phyloP scores from a whole-genome alignment of 37 sponge, comb jelly and placozoan genomes.

The Axinella damicornis region DNA sequence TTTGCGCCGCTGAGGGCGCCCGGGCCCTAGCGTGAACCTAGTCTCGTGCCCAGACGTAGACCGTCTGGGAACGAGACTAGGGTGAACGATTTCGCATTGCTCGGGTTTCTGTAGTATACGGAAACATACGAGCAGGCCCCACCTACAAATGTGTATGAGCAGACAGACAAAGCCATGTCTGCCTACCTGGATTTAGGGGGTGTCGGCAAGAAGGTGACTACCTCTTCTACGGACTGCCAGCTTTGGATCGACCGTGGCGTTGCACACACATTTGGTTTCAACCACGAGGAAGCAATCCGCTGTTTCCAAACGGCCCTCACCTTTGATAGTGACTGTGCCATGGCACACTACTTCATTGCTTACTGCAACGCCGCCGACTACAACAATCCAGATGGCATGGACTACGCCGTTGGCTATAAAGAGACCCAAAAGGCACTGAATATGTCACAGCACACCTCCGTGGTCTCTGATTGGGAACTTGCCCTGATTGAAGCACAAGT shows the following conservation, averaged over 20 bases:
- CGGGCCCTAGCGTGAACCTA: too few relatives aligned
- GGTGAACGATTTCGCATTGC: too few relatives aligned
- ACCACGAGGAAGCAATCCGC: slow-evolving; percentile 62
- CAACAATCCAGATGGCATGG: slow-evolving; percentile 63
- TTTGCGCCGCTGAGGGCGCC: too few relatives aligned
- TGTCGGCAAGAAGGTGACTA: slow-evolving; percentile 48
- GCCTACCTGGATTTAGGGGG: slow-evolving; percentile 21
- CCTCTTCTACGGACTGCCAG: slow-evolving; percentile 56
- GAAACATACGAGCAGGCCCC: too few relatives aligned
- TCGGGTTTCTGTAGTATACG: too few relatives aligned
- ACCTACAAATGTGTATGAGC: too few relatives aligned
- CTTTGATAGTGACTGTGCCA: slow-evolving; percentile 47
- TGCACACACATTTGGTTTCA: slow-evolving; percentile 53
- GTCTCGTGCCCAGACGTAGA: too few relatives aligned
- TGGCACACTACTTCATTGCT: slow-evolving; percentile 76
- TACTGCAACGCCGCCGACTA: slow-evolving; percentile 69
- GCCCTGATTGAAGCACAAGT: slow-evolving; percentile 63
- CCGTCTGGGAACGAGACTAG: too few relatives aligned
- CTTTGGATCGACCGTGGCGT: slow-evolving; percentile 52
- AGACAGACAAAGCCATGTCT: neutral
- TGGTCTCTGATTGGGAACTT: slow-evolving; percentile 54
- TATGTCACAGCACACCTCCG: neutral
- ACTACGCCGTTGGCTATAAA: slow-evolving; percentile 39
- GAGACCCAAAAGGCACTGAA: slow-evolving; percentile 55
- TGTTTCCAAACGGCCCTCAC: slow-evolving; percentile 50